Base-by-base conservation (phyloP, 35 echinoderm and acorn worm species). In the Eucidaris tribuloides region DNA sequence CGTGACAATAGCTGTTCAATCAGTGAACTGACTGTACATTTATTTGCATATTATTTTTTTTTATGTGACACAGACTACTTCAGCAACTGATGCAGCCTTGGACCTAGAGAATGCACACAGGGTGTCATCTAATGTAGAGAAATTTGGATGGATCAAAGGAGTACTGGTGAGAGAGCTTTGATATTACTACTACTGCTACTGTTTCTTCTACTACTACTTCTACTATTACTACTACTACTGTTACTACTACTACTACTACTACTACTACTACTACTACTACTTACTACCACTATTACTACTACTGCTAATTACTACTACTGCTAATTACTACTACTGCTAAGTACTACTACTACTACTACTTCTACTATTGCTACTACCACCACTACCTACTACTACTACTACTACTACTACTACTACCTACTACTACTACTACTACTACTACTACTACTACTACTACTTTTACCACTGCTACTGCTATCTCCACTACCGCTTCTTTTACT, bases 71-170 rank as follows among this genome's bases (percentile, higher is more conserved):
- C 42, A 70, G 81, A 19, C 6, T 4, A 31, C 58, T 45, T 32
- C 56, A 42, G 59, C 66, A 48, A 27, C 24, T 17, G 72, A 49
- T 43, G 76, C 81, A 1, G 49, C 48, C 57, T 20, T 14, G 28
- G 76, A 84, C 66, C 22, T 66, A 19, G 70, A 72, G 41, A 52
- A 6, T 38, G 37, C 19, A 35, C 80, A 85, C 20, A 65, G 58
- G 38, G 71, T 55, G 36, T 42, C 68, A 7, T 42, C 65, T 9
- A 61, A 78, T 37, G 87, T 65, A 36, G 45, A 56, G 17, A 96
- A 96, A 39, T 96, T 96, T 79, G 93, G 93, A 48, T 96, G 93
- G 93, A 91, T 96, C 84, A 96, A 96, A 88, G 93, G 93, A 63
- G 93, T 96, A 65, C 37, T 96, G 84, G 93, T 96, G 52, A 94